Conservation (phyloP, 2,888 invertebrate genomes). For the Lepidochitona cinerea region DNA sequence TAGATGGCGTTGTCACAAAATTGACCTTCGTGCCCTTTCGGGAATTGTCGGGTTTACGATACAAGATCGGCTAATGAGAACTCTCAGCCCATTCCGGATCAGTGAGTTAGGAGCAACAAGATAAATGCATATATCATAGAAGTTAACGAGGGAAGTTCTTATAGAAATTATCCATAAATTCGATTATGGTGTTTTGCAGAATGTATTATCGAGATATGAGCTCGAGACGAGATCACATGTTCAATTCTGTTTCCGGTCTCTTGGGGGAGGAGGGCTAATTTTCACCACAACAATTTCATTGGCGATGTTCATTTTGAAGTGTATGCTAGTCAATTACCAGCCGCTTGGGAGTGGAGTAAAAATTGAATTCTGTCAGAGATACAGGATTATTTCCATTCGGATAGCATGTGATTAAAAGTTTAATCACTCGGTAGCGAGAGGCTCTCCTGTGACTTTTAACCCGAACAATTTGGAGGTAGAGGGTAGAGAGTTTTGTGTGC, state of each 20-base stretch:
- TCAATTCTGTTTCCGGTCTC: neutral
- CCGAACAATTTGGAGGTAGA: neutral
- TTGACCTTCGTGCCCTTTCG: neutral
- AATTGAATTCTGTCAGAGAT: slow-evolving; percentile 8
- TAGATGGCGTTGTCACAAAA: neutral
- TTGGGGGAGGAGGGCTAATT: neutral
- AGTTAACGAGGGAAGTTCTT: neutral
- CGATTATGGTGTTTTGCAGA: neutral
- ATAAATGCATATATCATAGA: slow-evolving; percentile 6
- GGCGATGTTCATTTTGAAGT: slow-evolving; percentile 5
- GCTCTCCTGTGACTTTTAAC: neutral
- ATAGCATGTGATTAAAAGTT: slow-evolving; percentile 8
- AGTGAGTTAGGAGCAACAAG: neutral
- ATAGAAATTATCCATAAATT: slow-evolving; percentile 4
- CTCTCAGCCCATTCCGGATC: neutral
- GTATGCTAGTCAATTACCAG: slow-evolving; percentile 1
- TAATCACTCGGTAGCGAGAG: neutral
- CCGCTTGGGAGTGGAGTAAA: neutral
- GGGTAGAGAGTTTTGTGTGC: neutral
- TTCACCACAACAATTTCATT: slow-evolving; percentile 2
- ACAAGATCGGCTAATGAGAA: neutral
- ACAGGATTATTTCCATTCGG: slow-evolving; percentile 3
- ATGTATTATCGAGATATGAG: neutral
- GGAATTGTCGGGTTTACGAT: neutral
- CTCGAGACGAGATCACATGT: neutral